Percentiles rank a stretch among this genome's conserved stretches.
Evolutionary conservation across 2,797 vertebrate species (phyloP).

Genomic region (Spinibarbus caldwelli): DNA sequence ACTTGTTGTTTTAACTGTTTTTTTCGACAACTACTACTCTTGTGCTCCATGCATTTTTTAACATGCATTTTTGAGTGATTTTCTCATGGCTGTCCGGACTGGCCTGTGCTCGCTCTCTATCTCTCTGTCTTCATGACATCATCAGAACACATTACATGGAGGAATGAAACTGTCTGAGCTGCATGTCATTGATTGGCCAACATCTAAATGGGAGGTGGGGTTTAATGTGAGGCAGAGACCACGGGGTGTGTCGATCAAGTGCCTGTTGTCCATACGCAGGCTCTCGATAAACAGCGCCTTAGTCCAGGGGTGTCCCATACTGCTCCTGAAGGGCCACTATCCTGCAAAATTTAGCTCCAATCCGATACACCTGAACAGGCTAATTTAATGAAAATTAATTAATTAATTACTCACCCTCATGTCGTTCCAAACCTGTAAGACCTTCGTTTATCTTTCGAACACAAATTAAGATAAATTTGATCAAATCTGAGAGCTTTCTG

Average conservation of each 20-base stretch:
- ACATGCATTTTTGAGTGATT: slow-evolving; percentile 57
- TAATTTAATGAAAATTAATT: not conserved
- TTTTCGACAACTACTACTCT: slow-evolving; percentile 28
- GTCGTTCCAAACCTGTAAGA: not conserved
- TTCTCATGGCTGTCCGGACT: slow-evolving; percentile 39
- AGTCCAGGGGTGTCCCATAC: not conserved
- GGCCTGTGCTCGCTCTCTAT: slow-evolving; percentile 40
- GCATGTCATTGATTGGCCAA: slow-evolving; percentile 64
- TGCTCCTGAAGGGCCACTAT: not conserved
- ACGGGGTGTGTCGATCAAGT: slow-evolving; percentile 42
- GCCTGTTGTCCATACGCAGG: not conserved
- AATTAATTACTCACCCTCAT: not conserved
- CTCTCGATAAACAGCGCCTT: slow-evolving; percentile 29
- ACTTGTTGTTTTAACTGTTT: slow-evolving; percentile 22
- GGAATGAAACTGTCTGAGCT: slow-evolving; percentile 66
- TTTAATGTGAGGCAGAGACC: slow-evolving; percentile 56
- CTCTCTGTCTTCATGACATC: slow-evolving; percentile 61
- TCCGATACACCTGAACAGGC: not conserved
- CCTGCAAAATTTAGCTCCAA: not conserved
- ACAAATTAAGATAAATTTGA: not conserved
- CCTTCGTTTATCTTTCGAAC: not conserved
- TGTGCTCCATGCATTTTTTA: slow-evolving; percentile 58
- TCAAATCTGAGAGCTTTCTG: not conserved
- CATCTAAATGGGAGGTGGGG: slow-evolving; percentile 49
- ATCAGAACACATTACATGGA: slow-evolving; percentile 62